Conservation (phyloP, 2,113 vertebrate genomes). For the Chaetodon auriga region DNA sequence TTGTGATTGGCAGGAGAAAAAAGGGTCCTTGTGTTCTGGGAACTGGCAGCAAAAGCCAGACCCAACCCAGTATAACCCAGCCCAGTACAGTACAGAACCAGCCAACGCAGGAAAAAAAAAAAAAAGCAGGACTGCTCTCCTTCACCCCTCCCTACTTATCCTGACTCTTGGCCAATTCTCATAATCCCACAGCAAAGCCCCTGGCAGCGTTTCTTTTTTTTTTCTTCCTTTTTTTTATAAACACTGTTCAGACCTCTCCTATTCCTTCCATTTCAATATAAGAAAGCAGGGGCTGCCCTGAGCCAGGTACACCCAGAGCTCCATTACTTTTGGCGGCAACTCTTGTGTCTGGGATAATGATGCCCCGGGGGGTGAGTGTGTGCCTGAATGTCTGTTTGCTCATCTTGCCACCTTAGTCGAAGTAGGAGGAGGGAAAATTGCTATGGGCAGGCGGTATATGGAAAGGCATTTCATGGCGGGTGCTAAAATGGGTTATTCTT, state of each 20-base stretch:
- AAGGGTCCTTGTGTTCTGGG: constrained; percentile 74
- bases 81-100: constrained; percentile 57
- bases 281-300: constrained; percentile 58
- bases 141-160: constrained; percentile 56
- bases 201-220: constrained; percentile 56
- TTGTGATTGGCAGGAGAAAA: constrained; percentile 81
- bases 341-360: constrained; percentile 77
- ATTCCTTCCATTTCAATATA: constrained; percentile 68
- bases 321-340: constrained; percentile 70
- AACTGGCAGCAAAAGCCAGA: constrained; percentile 73
- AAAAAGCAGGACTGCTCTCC: constrained; percentile 48
- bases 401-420: constrained; percentile 68
- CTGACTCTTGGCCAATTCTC: constrained; percentile 71
- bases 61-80: constrained; percentile 66
- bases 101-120: constrained; percentile 34
- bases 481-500: constrained; percentile 72
- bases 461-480: constrained; percentile 66
- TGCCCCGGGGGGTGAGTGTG: constrained; percentile 68
- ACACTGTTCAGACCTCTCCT: constrained; percentile 59
- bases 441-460: constrained; percentile 68
- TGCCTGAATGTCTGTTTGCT: constrained; percentile 74
- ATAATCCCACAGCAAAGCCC: constrained; percentile 77
- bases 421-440: constrained; percentile 64
- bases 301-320: constrained; percentile 75
- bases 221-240: constrained; percentile 55